These are phyloP conservation scores for Callithrix jacchus DNA, from an alignment of 2,113 vertebrate genomes.

Conservation along the genomic window DNA sequence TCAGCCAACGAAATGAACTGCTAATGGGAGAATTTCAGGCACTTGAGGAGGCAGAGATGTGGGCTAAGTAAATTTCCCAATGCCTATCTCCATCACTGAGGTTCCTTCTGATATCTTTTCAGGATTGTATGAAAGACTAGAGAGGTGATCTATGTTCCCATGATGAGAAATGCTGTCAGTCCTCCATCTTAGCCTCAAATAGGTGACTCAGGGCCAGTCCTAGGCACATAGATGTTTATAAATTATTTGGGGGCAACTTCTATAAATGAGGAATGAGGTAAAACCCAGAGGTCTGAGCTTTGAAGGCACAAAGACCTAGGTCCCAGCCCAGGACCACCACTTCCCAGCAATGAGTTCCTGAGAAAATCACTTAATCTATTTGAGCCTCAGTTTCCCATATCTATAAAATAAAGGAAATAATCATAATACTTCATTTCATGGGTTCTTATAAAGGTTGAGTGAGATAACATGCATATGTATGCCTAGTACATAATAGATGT, in stretches of 20 bases:
- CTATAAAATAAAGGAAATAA: neutral
- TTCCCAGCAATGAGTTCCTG: neutral
- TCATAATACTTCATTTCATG: neutral
- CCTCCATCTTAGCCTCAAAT: neutral
- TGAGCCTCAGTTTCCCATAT: neutral
- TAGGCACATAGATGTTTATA: neutral
- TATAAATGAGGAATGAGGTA: neutral
- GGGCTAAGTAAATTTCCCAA: neutral
- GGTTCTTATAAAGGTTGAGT: neutral
- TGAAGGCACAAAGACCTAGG: neutral
- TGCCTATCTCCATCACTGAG: neutral
- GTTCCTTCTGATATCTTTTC: neutral
- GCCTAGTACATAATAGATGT: neutral
- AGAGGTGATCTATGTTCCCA: neutral
- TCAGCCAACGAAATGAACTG: conserved; percentile 17
- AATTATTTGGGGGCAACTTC: neutral
- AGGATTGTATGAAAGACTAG: neutral
- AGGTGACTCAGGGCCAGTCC: neutral
- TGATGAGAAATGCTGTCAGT: neutral
- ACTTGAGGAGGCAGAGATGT: neutral
- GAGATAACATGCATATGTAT: neutral
- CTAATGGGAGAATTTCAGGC: neutral
- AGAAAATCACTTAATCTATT: neutral
- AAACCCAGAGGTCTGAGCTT: neutral
- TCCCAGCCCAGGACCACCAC: neutral